Evolutionary conservation across 2,113 vertebrate genomes (phyloP), one percentile per base, ranked within the genome.

Genomic region (Podilymbus podiceps): DNA sequence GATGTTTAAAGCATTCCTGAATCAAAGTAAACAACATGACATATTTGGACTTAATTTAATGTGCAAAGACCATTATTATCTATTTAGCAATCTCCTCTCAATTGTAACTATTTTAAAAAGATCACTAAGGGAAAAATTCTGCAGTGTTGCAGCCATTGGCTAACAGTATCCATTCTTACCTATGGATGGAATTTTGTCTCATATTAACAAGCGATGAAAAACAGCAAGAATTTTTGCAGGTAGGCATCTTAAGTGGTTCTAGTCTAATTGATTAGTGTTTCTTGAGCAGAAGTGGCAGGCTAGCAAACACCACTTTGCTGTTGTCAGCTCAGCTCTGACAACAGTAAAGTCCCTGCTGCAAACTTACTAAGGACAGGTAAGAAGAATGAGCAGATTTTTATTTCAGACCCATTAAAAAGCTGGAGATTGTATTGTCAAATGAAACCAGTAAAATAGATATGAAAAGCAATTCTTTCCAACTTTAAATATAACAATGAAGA

Each of bases 1-100:
- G 66, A 82, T 56, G 44, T 88, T 94, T 91, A 88, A 91, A 79
- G 49, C 49, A 69, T 66, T 94, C 35, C 53, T 79, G 87, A 95
- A 89, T 73, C 77, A 89, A 89, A 93, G 68, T 55, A 55, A 95
- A 89, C 18, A 49, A 38, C 1, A 0, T 46, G 78, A 49, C 33
- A 50, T 68, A 83, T 85, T 90, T 77, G 67, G 50, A 76, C 67
- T 53, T 79, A 60, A 91, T 79, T 88, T 83, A 31, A 76, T 73
- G 78, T 40, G 20, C 53, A 66, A 91, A 85, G 78, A 88, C n/a
- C 23, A 38, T 73, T 74, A 81, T 79, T 87, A 83, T 38, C 50
- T 80, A 79, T 50, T 91, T 90, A 73, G 46, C 31, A 93, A 67
- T 66, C 49, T 88, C 74, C 25, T 91, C 62, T 90, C 85, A 88